Conservation (phyloP, 2,797 vertebrate genomes). For the Telmatherina bonti region DNA sequence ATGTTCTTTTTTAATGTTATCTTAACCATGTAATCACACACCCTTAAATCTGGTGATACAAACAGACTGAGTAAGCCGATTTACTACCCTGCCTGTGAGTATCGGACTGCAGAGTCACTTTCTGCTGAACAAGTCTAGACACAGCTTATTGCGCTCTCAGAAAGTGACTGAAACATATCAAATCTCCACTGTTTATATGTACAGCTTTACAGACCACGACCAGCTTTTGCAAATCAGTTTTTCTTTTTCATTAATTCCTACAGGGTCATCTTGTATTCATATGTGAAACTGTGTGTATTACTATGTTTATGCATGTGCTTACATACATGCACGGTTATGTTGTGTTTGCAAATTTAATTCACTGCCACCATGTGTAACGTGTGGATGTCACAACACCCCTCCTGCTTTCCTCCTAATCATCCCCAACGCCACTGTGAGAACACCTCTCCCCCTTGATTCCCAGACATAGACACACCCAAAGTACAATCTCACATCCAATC, state of each 20-base stretch:
- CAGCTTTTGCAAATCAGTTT: background rate
- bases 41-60: conserved; percentile 34
- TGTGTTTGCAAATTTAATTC: conserved; percentile 60
- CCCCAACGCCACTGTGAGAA: conserved; percentile 81
- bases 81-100: conserved; percentile 55
- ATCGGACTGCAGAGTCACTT: conserved; percentile 55
- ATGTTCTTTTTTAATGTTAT: background rate
- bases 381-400: conserved; percentile 69
- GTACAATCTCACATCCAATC: conserved; percentile 60
- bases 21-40: background rate
- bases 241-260: rapidly evolving
- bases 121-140: conserved; percentile 70
- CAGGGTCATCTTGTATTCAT: background rate
- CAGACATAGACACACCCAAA: conserved; percentile 76
- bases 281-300: background rate
- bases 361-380: conserved; percentile 59
- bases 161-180: conserved; percentile 39
- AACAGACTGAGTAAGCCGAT: conserved; percentile 62
- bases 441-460: conserved; percentile 81
- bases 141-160: conserved; percentile 23
- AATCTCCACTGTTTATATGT: conserved; percentile 24
- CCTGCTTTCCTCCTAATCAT: conserved; percentile 15
- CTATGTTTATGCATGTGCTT: background rate
- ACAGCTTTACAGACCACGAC: background rate
- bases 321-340: conserved; percentile 28